Evolutionary conservation across 2,797 vertebrate species (phyloP).

Genomic region (Setipinna tenuifilis): DNA sequence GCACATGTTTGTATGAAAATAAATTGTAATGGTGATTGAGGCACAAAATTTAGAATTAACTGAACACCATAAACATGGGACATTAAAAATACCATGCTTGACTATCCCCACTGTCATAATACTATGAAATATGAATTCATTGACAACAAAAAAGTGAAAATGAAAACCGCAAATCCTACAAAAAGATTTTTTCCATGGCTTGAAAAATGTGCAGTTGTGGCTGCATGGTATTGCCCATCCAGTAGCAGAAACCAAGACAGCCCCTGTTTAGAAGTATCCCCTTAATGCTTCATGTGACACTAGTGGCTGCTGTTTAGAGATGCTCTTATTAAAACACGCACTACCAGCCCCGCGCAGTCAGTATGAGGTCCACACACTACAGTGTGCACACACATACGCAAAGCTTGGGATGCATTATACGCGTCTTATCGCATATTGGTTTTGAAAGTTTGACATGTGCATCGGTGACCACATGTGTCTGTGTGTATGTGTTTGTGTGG

Average conservation of each 20-base stretch:
- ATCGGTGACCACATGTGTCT: background rate
- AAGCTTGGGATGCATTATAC: background rate
- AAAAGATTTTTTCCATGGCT: background rate
- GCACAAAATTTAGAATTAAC: background rate
- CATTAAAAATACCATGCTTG: background rate
- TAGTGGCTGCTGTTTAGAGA: background rate
- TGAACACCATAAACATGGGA: background rate
- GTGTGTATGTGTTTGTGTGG: background rate
- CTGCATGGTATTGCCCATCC: background rate
- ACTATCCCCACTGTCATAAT: background rate
- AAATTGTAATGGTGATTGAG: background rate
- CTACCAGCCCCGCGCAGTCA: background rate
- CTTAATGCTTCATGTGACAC: conserved; percentile 6
- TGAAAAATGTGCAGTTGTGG: background rate
- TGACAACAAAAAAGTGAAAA: background rate
- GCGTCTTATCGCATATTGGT: background rate
- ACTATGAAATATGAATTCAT: conserved; percentile 5
- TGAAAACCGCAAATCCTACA: background rate
- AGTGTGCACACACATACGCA: background rate
- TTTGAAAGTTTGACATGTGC: conserved; percentile 4
- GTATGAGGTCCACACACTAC: background rate
- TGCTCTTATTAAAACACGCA: background rate
- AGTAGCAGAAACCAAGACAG: background rate
- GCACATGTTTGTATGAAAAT: background rate
- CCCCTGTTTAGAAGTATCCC: background rate